Evolutionary conservation across 1,140 invertebrate genomes (phyloP), one percentile per base, ranked within the genome.

Genomic region (Cyrtorhinus lividipennis): DNA sequence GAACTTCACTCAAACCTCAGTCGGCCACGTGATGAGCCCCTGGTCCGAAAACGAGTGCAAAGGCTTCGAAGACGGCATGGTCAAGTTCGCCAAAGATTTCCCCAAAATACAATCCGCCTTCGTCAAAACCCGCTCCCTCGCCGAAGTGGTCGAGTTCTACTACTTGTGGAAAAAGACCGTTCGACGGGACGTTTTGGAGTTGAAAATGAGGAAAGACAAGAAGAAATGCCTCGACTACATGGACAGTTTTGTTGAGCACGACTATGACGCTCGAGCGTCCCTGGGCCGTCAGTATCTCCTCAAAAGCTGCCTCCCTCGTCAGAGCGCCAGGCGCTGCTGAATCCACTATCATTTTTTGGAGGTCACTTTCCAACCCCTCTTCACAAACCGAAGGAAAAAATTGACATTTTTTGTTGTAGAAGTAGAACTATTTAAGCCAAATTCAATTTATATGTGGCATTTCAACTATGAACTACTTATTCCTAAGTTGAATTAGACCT

Each of bases 101-200:
- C 88, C 91, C 75, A 77, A 87, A 65, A 96, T 97, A 71, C 88
- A 95, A 67, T 87, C 92, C 70, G 87, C 93, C 72, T 94, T 93
- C 79, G 92, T 94, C 22, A 80, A 87, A 70, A 95, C 92, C 59
- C 77, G 93, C 71, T 91, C 92, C n/a, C 92, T 97, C 23, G 90
- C 91, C 23, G 95, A 98, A 76, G 76, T 98, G 57, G 92, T 97
- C 38, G 91, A 96, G 71, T 97, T 98, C 77, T 98, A 98, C 77
- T 98, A 98, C 72, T 79, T 96, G 44, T 98, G 94, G 94, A 98
- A 98, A 75, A 98, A 98, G 77, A 96, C 94, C 56, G 94, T 97
- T 72, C 78, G 95, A 46, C 92, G 96, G 73, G 95, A 98, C 76
- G 64, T 79, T 64, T 92, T 90, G 77, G 87, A 86, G 2, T 88